Percentiles rank a stretch among this genome's conserved stretches.
phyloP scores from a whole-genome alignment of 2,797 vertebrate species.

The Craterocephalus amniculus region DNA sequence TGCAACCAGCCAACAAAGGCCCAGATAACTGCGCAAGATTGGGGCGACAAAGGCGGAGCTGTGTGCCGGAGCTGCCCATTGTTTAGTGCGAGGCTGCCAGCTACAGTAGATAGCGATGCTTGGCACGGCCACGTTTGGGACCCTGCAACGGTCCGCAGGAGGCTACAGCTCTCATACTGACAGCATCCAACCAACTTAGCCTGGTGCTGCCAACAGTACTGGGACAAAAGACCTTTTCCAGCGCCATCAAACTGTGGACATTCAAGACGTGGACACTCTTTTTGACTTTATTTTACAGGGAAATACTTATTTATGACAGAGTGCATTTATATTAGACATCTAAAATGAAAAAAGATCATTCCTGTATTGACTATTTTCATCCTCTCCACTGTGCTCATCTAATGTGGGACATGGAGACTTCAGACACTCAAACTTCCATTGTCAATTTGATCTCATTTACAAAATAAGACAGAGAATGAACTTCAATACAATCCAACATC shows the following conservation, averaged over 20 bases:
- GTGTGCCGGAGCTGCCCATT: slow-evolving; percentile 63
- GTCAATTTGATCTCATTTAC: slow-evolving; percentile 7
- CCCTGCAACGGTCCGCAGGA: slow-evolving; percentile 28
- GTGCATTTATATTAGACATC: too few species aligned
- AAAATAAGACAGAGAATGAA: not conserved
- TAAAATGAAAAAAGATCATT: not conserved
- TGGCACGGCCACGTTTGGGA: slow-evolving; percentile 56
- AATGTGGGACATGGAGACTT: not conserved
- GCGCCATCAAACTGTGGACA: slow-evolving; percentile 5
- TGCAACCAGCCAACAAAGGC: slow-evolving; percentile 20
- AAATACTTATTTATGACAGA: too few species aligned
- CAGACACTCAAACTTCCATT: slow-evolving; percentile 15
- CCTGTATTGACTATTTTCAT: not conserved
- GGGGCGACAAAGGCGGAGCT: slow-evolving; percentile 61
- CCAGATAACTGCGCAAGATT: slow-evolving; percentile 37
- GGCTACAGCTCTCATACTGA: slow-evolving; percentile 16
- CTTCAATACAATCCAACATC: not conserved
- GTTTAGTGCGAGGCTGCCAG: slow-evolving; percentile 63
- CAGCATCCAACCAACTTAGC: slow-evolving; percentile 7
- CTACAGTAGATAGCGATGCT: slow-evolving; percentile 64
- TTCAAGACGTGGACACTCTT: too few species aligned
- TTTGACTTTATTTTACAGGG: too few species aligned
- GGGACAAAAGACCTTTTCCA: slow-evolving; percentile 9
- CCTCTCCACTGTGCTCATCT: not conserved
- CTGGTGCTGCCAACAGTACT: slow-evolving; percentile 10